Percentiles rank a stretch among this genome's conserved stretches.
Evolutionary conservation across 2,888 invertebrate genomes (phyloP).

Genomic region (Philereme transversata): DNA sequence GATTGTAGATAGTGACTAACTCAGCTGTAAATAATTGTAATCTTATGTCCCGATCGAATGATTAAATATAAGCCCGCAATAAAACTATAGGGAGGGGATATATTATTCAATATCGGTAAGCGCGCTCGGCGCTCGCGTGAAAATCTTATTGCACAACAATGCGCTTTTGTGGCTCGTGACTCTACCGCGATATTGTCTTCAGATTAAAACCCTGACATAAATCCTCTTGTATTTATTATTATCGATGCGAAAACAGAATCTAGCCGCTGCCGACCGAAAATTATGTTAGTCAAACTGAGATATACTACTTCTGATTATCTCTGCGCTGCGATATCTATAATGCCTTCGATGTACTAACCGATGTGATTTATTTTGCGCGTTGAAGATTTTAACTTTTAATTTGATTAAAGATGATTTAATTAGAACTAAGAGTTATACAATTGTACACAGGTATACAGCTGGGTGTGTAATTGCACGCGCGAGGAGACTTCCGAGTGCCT

Average conservation of each 20-base stretch:
- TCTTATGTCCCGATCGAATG: constrained; percentile 22
- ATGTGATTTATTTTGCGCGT: constrained; percentile 3
- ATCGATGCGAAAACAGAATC: constrained; percentile 57
- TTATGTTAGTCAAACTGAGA: constrained; percentile 42
- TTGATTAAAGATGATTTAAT: constrained; percentile 33
- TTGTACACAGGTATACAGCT: constrained; percentile 43
- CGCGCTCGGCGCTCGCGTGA: constrained; percentile 57
- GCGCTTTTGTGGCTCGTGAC: constrained; percentile 75
- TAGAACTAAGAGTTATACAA: constrained; percentile 34
- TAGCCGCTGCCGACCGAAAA: constrained; percentile 35
- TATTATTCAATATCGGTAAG: constrained; percentile 25
- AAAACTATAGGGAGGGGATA: constrained; percentile 14
- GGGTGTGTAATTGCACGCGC: constrained; percentile 60
- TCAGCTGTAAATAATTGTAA: constrained; percentile 21
- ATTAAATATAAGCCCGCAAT: constrained; percentile 21
- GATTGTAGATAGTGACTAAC: constrained; percentile 15
- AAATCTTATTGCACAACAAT: constrained; percentile 66
- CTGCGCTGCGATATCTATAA: constrained; percentile 16
- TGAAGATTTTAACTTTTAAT: constrained; percentile 4
- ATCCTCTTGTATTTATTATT: constrained; percentile 71
- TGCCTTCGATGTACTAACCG: constrained; percentile 4
- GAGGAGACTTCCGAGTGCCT: constrained; percentile 46
- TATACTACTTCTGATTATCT: constrained; percentile 45
- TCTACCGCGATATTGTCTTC: constrained; percentile 68
- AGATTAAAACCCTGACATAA: constrained; percentile 78